Percentiles rank a stretch among this genome's conserved stretches.
Evolutionary conservation across 2,888 invertebrate species (phyloP).

Genomic region (Antheraea assamensis): DNA sequence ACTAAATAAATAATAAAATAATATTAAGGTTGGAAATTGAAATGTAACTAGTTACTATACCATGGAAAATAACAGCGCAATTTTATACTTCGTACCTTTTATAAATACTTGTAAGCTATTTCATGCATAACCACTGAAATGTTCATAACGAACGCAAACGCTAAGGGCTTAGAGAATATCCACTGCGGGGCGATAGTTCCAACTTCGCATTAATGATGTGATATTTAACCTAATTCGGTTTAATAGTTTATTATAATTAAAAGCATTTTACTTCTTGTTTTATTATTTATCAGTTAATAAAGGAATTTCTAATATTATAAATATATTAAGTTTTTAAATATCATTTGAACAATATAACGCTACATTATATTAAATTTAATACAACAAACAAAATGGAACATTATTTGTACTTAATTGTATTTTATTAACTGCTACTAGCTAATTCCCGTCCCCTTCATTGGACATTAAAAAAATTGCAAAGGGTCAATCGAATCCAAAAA

Average conservation of each 20-base stretch:
- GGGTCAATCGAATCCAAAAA: too few relatives aligned
- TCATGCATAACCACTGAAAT: conserved; percentile 7
- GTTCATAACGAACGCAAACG: not conserved
- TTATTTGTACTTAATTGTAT: too few relatives aligned
- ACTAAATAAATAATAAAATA: too few relatives aligned
- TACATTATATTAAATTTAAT: too few relatives aligned
- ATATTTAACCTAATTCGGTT: not conserved
- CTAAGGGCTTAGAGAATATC: not conserved
- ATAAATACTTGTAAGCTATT: conserved; percentile 5
- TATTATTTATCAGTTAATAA: not conserved
- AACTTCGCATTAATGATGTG: not conserved
- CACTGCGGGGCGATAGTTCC: not conserved
- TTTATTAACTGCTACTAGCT: too few relatives aligned
- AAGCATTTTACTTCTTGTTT: not conserved
- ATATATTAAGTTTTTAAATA: not conserved
- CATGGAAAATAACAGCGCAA: not conserved
- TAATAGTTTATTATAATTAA: not conserved
- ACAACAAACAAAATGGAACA: too few relatives aligned
- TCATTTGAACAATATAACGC: too few relatives aligned
- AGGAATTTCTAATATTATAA: too few relatives aligned
- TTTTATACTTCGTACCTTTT: not conserved
- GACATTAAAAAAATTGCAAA: too few relatives aligned
- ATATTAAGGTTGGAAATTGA: too few relatives aligned
- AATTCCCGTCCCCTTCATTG: too few relatives aligned
- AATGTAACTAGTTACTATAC: not conserved